phyloP scores from a whole-genome alignment of 2,888 invertebrate genomes.

The Byasa hedistus region DNA sequence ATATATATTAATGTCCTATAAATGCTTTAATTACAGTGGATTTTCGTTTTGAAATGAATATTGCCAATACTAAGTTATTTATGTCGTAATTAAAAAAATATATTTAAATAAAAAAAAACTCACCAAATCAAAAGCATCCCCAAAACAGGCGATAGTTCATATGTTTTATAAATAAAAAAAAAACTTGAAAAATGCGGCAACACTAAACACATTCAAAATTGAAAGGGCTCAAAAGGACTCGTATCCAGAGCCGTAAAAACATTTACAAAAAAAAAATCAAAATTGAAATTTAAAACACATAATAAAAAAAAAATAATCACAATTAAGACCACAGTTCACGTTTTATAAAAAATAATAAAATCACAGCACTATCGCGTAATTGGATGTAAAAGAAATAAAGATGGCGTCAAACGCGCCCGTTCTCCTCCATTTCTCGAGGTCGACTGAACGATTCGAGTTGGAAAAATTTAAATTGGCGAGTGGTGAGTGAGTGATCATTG shows the following conservation, averaged over 20 bases:
- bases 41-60: background rate
- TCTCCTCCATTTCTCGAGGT: slow-evolving; percentile 66
- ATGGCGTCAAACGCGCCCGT: slow-evolving; percentile 54
- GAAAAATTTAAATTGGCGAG: slow-evolving; percentile 49
- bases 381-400: slow-evolving; percentile 49
- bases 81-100: background rate
- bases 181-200: slow-evolving; percentile 45
- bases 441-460: slow-evolving; percentile 59
- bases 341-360: slow-evolving; percentile 26
- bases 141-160: slow-evolving; percentile 47
- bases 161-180: slow-evolving; percentile 35
- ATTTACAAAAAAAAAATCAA: too few species aligned
- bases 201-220: slow-evolving; percentile 60
- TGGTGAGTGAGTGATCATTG: slow-evolving; percentile 59
- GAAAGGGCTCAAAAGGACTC: too few species aligned
- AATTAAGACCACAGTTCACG: slow-evolving; percentile 27
- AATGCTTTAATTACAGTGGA: background rate
- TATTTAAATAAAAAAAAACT: slow-evolving; percentile 36
- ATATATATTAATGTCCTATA: background rate
- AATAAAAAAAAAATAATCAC: slow-evolving; percentile 33
- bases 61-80: too few species aligned
- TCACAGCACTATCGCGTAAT: slow-evolving; percentile 53
- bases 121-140: slow-evolving; percentile 48
- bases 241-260: too few species aligned
- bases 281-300: slow-evolving; percentile 29